Base-by-base conservation (phyloP, 2,888 invertebrate species). In the Drosophila acutilabella region DNA sequence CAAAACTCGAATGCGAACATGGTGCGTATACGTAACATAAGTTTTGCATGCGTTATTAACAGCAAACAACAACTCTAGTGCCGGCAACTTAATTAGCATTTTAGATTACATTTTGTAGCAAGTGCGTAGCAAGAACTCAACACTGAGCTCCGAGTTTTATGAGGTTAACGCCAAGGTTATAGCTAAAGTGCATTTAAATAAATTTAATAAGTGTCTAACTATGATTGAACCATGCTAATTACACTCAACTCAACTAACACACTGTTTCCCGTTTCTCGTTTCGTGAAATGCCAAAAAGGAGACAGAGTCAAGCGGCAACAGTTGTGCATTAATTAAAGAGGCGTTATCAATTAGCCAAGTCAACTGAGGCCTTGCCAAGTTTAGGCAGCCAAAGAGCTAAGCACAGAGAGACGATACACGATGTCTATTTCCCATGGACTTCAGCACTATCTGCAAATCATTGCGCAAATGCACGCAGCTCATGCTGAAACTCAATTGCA, bases 21-120 rank as follows among this genome's bases (percentile, higher is more conserved):
- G 74, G 64, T 84, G 71, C 81, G 83, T 72, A 81, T 78, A 78
- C 86, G 81, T 81, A 88, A 83, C 71, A 66, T 83, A 73, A 68
- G 80, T 85, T 81, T 81, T 80, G 80, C 80, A 82, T 81, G 73
- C 68, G 66, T 68, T 73, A 68, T 62, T 42, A 73, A 62, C 71
- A 74, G 64, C 58, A 73, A 67, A 18, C 18, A 69, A 40, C 51
- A 50, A 47, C 61, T 78, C 78, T 82, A 79, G 71, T 83, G 82
- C 81, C 88, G 85, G 89, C 89, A 89, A 85, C 88, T 90, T 88
- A 89, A 90, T 90, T 90, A 90, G 89, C 89, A 87, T 90, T 90
- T 88, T 78, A 81, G 82, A 89, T 83, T 81, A 85, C 78, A 33
- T 74, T 74, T 64, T 59, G 54, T 23, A 54, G 62, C 80, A 80